Evolutionary conservation across 2,888 invertebrate species (phyloP).

Genomic region (Metacarcinus magister): DNA sequence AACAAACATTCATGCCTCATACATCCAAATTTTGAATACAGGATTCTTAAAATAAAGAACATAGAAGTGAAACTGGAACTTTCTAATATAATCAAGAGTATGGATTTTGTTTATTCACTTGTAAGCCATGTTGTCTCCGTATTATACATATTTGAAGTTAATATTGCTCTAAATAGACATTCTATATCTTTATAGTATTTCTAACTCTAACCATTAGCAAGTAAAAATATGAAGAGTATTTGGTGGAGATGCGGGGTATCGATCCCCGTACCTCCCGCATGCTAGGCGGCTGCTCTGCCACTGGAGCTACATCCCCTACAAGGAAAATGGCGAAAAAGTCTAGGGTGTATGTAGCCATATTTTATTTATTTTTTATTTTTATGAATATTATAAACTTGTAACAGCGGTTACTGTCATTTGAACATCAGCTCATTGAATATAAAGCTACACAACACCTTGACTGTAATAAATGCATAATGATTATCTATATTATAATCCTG

Average conservation of each 20-base stretch:
- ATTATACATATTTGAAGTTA: too few relatives aligned
- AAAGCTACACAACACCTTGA: background rate
- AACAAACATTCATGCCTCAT: too few relatives aligned
- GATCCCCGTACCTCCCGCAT: constrained; percentile 82
- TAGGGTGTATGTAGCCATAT: background rate
- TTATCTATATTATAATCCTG: background rate
- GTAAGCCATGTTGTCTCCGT: too few relatives aligned
- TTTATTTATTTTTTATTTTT: background rate
- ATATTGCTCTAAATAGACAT: too few relatives aligned
- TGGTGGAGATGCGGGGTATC: constrained; percentile 78
- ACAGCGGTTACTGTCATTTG: background rate
- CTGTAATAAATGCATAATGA: background rate
- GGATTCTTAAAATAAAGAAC: too few relatives aligned
- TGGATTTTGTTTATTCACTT: too few relatives aligned
- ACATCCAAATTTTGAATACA: too few relatives aligned
- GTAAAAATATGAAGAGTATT: background rate
- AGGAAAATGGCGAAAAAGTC: background rate
- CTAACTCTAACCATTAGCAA: background rate
- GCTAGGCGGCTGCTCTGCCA: constrained; percentile 82
- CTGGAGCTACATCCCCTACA: constrained; percentile 80
- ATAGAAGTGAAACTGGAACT: too few relatives aligned
- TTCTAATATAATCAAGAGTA: too few relatives aligned
- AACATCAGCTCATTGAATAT: background rate
- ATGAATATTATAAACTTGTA: background rate
- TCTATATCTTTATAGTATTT: too few relatives aligned